Conservation (phyloP, 2,113 vertebrate species). For the Rhabdornis inornatus region DNA sequence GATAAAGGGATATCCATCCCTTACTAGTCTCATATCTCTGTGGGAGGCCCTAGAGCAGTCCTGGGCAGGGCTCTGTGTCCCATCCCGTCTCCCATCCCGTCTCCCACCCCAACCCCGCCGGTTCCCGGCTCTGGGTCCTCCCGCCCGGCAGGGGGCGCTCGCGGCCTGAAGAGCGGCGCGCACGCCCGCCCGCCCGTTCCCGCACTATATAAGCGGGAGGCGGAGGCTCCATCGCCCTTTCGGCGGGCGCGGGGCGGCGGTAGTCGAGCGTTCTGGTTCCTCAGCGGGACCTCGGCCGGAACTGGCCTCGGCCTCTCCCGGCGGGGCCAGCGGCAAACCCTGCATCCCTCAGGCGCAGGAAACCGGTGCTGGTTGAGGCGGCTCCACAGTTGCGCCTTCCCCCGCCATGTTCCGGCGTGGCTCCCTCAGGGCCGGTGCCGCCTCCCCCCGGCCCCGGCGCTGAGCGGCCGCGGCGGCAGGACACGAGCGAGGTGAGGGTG, state of each 20-base stretch:
- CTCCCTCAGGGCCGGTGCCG: neutral
- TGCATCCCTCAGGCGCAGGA: neutral
- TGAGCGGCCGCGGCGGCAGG: neutral
- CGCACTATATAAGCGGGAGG: neutral
- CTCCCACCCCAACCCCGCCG: accelerated
- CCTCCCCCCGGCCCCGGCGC: neutral
- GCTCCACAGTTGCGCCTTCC: neutral
- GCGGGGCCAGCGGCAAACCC: neutral
- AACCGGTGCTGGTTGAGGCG: neutral
- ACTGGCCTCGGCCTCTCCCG: accelerated
- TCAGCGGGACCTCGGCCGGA: accelerated
- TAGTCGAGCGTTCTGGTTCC: accelerated
- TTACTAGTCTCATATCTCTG: accelerated
- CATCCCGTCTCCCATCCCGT: neutral
- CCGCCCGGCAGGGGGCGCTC: accelerated
- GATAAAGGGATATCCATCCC: no score
- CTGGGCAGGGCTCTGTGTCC: neutral
- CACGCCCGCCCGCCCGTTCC: accelerated
- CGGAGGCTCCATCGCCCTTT: accelerated
- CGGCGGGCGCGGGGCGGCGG: accelerated
- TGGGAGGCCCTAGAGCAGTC: neutral
- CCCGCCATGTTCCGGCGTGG: neutral
- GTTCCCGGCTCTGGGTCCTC: neutral
- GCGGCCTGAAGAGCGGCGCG: accelerated
- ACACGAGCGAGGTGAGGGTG: neutral